Conservation (phyloP, 2,797 vertebrate genomes). For the Merluccius polli region DNA sequence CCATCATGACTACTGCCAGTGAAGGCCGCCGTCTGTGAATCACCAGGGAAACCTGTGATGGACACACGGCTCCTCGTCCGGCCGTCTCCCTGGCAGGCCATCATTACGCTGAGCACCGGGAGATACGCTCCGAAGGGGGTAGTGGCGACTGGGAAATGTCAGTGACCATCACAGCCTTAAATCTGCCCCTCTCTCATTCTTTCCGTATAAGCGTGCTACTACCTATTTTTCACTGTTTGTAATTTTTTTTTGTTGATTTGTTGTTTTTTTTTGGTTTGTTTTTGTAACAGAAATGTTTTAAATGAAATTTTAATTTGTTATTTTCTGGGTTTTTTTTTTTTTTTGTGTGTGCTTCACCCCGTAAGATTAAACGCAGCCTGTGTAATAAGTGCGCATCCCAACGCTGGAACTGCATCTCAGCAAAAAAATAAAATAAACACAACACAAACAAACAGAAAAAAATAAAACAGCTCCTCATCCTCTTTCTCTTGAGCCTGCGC, state of each 20-base stretch:
- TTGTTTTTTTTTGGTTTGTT: neutral
- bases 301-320: neutral
- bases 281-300: neutral
- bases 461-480: conserved; percentile 35
- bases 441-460: conserved; percentile 9
- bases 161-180: conserved; percentile 50
- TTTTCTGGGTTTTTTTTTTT: neutral
- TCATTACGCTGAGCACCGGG: conserved; percentile 50
- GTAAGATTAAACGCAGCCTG: conserved; percentile 8
- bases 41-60: conserved; percentile 51
- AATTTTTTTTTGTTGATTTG: neutral
- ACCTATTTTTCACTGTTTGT: too few species aligned
- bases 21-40: conserved; percentile 36
- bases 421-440: conserved; percentile 27
- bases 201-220: neutral
- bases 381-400: conserved; percentile 12
- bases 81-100: conserved; percentile 41
- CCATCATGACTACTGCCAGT: conserved; percentile 46
- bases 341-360: conserved; percentile 13
- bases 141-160: conserved; percentile 50
- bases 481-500: conserved; percentile 51
- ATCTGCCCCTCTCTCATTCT: conserved; percentile 36
- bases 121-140: conserved; percentile 32
- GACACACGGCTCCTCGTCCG: conserved; percentile 51
- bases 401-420: conserved; percentile 20